These are phyloP conservation scores for Arion vulgaris DNA, from an alignment of 1,140 invertebrate genomes.

Conservation along the genomic window DNA sequence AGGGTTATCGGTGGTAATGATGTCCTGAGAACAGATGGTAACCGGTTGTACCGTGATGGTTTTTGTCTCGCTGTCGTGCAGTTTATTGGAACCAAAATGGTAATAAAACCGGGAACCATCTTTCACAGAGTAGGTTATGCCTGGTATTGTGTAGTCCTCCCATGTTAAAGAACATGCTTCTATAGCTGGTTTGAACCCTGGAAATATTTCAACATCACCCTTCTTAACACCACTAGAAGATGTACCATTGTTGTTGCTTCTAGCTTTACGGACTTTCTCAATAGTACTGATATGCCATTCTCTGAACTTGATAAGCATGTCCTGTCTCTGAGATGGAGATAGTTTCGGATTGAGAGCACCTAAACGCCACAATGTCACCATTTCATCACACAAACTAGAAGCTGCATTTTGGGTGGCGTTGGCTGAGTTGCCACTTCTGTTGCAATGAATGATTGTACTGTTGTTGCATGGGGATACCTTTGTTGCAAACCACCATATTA, in stretches of 20 bases:
- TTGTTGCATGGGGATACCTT: slow-evolving; percentile 80
- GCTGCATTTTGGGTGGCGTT: slow-evolving; percentile 79
- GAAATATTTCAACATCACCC: slow-evolving; percentile 91
- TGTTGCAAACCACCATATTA: slow-evolving; percentile 98
- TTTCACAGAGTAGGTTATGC: slow-evolving; percentile 73
- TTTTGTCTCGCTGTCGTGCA: slow-evolving; percentile 63
- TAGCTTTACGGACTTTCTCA: slow-evolving; percentile 80
- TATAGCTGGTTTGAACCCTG: slow-evolving; percentile 96
- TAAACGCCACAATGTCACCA: slow-evolving; percentile 94
- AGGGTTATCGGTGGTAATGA: slow-evolving; percentile 66
- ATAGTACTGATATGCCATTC: slow-evolving; percentile 94
- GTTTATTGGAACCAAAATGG: slow-evolving; percentile 58
- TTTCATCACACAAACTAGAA: slow-evolving; percentile 95
- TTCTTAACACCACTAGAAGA: slow-evolving; percentile 69
- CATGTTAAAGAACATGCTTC: slow-evolving; percentile 96
- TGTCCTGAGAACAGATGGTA: slow-evolving; percentile 63
- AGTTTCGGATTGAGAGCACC: slow-evolving; percentile 94
- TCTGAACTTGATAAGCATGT: slow-evolving; percentile 69
- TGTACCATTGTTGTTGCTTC: slow-evolving; percentile 58
- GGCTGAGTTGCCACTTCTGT: slow-evolving; percentile 81
- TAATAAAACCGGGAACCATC: slow-evolving; percentile 60
- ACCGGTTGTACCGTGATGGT: slow-evolving; percentile 63
- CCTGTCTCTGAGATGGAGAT: slow-evolving; percentile 88
- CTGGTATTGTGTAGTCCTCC: slow-evolving; percentile 91
- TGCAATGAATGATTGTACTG: slow-evolving; percentile 71